phyloP scores from a whole-genome alignment of 2,797 vertebrate species.

The Synanceia verrucosa region DNA sequence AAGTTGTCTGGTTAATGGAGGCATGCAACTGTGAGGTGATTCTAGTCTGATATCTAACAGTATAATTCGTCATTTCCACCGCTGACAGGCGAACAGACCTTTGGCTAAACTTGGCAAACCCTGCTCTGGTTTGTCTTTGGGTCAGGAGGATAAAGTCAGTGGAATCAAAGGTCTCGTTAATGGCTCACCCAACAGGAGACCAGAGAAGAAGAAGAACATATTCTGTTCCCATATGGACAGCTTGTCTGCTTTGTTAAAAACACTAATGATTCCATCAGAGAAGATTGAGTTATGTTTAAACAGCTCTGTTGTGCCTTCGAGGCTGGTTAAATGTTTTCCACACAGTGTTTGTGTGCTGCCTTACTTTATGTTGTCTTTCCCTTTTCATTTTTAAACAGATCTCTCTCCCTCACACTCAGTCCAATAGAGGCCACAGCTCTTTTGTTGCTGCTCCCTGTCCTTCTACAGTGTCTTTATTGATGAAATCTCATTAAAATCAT shows the following conservation, averaged over 20 bases:
- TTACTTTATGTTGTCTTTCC: slow-evolving; percentile 2
- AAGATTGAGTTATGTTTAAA: slow-evolving; percentile 17
- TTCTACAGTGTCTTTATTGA: slow-evolving; percentile 1
- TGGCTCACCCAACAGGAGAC: slow-evolving; percentile 46
- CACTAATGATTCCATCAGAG: slow-evolving; percentile 26
- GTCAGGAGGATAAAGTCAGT: slow-evolving; percentile 43
- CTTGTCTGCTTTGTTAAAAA: slow-evolving; percentile 52
- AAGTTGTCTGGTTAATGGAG: not conserved
- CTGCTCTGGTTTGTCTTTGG: slow-evolving; percentile 12
- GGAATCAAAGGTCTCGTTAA: slow-evolving; percentile 61
- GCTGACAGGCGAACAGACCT: not conserved
- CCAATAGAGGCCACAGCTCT: not conserved
- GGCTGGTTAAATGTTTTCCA: slow-evolving; percentile 11
- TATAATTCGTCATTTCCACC: not conserved
- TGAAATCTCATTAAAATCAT: not conserved
- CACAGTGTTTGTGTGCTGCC: not conserved
- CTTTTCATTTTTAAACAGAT: slow-evolving; percentile 3
- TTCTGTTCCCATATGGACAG: slow-evolving; percentile 43
- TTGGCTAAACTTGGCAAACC: slow-evolving; percentile 29
- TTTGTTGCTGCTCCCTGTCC: slow-evolving; percentile 3
- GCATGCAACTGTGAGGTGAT: not conserved
- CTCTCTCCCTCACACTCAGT: slow-evolving; percentile 1
- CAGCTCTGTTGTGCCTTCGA: slow-evolving; percentile 5
- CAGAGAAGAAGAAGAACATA: slow-evolving; percentile 37
- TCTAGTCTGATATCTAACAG: not conserved